Percentiles rank a stretch among this genome's conserved stretches.
Conservation (phyloP, 2,888 invertebrate genomes). For the Hirudinaria manillensis region DNA sequence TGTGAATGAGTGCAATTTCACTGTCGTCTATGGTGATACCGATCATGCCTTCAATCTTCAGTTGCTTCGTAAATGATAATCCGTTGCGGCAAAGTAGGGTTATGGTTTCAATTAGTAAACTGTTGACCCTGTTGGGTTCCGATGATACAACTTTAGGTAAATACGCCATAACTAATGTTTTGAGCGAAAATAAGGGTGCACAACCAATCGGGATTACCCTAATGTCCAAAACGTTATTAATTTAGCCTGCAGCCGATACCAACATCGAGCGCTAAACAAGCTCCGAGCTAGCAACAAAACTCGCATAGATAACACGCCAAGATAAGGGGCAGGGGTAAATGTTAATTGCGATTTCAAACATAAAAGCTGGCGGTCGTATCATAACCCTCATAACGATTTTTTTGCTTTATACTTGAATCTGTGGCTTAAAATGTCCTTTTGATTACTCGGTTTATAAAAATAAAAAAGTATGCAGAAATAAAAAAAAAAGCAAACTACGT, state of each 20-base stretch:
- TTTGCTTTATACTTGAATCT: too few species aligned
- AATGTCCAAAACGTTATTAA: neutral
- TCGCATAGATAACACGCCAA: constrained; percentile 10
- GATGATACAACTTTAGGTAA: constrained; percentile 10
- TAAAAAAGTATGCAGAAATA: too few species aligned
- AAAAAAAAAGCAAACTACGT: too few species aligned
- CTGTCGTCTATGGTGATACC: constrained; percentile 21
- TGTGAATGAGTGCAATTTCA: constrained; percentile 16
- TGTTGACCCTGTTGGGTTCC: constrained; percentile 16
- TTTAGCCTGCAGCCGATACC: too few species aligned
- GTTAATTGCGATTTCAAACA: constrained; percentile 9
- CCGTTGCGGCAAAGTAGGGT: constrained; percentile 21
- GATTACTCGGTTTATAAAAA: too few species aligned
- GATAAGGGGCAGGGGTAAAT: constrained; percentile 1
- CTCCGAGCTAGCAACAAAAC: constrained; percentile 8
- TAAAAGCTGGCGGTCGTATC: too few species aligned
- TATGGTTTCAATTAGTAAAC: constrained; percentile 18
- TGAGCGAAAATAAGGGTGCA: neutral
- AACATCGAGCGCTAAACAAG: neutral
- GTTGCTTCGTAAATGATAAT: constrained; percentile 15
- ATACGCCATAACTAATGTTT: neutral
- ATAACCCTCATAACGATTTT: too few species aligned
- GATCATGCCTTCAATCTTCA: constrained; percentile 20
- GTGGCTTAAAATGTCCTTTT: too few species aligned
- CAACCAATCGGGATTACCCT: neutral